A percentile compares a stretch with the other conserved stretches of the same genome.
Conservation (phyloP, 2,113 vertebrate species). For the Indicator indicator region DNA sequence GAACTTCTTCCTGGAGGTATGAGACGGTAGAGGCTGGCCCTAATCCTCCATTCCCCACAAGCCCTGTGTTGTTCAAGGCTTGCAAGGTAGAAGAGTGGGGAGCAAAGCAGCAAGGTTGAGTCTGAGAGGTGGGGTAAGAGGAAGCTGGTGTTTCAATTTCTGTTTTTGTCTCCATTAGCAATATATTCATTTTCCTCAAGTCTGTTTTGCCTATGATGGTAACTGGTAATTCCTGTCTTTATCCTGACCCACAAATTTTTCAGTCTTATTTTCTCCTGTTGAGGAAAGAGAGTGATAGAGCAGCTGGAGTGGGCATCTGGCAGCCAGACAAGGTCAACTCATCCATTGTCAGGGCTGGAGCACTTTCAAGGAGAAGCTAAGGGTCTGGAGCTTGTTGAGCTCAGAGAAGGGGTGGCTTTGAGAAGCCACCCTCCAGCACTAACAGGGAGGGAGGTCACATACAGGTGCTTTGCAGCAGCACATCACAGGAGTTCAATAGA, state of each 20-base stretch:
- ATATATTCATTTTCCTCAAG: neutral
- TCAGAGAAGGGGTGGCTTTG: no score
- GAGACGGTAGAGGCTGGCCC: neutral
- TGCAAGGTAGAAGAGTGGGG: neutral
- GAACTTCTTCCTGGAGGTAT: neutral
- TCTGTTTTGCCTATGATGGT: no score
- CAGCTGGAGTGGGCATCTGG: neutral
- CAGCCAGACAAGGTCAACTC: neutral
- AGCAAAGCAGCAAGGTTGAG: neutral
- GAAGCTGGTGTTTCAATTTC: neutral
- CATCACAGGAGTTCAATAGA: neutral
- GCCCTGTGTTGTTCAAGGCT: neutral
- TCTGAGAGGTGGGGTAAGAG: accelerated
- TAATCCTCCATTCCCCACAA: neutral
- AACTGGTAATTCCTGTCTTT: neutral
- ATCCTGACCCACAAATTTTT: neutral
- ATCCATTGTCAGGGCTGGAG: accelerated
- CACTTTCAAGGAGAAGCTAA: neutral
- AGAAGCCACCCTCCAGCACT: neutral
- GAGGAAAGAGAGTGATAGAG: no score
- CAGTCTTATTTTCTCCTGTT: neutral
- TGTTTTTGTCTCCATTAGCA: neutral
- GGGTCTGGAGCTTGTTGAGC: neutral
- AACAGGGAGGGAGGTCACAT: neutral
- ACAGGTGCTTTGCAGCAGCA: neutral